Evolutionary conservation across 2,113 vertebrate species (phyloP).

Genomic region (Gymnobelideus leadbeateri): DNA sequence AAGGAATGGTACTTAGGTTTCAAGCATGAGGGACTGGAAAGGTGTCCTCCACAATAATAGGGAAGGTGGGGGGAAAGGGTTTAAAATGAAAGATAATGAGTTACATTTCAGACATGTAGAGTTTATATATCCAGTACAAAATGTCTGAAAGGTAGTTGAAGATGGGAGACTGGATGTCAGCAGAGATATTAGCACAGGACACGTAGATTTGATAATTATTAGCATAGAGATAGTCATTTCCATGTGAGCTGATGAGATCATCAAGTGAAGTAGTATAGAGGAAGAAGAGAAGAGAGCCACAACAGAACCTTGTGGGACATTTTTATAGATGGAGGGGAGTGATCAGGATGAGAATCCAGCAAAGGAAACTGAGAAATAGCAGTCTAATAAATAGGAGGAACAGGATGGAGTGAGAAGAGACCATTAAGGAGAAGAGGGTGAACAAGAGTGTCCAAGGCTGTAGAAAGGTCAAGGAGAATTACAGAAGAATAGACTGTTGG

Average conservation of each 20-base stretch:
- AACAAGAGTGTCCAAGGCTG: neutral
- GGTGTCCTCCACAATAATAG: neutral
- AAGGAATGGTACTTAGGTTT: neutral
- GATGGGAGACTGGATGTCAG: neutral
- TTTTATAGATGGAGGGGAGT: neutral
- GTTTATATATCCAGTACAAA: neutral
- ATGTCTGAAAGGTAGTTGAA: neutral
- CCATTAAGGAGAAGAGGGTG: neutral
- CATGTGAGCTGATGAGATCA: neutral
- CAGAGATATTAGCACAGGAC: neutral
- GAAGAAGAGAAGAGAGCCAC: neutral
- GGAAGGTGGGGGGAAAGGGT: neutral
- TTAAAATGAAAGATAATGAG: neutral
- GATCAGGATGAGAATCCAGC: neutral
- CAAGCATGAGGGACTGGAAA: neutral
- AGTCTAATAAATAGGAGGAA: neutral
- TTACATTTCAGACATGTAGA: neutral
- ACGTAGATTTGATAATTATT: neutral
- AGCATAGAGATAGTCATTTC: neutral
- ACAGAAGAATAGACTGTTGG: neutral
- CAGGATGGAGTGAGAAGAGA: neutral
- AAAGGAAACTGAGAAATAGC: neutral
- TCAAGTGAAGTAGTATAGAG: neutral
- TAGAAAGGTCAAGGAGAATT: neutral
- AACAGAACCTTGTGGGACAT: neutral